phyloP scores from a whole-genome alignment of 30 jellyfish, hydroid and myxozoan species.

The Cassiopea andromeda region DNA sequence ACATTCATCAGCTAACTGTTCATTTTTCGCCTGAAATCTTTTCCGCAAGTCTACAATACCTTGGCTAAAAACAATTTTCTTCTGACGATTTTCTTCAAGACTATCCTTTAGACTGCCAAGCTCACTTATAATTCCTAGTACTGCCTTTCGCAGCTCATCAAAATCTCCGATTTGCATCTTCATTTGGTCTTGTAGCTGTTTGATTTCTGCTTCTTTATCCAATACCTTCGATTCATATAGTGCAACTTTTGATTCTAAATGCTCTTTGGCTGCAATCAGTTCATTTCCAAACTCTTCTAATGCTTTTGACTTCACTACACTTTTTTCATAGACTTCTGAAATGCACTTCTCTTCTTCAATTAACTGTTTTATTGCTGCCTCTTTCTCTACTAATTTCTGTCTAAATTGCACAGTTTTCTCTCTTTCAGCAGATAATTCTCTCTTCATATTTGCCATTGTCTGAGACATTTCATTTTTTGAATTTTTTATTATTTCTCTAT shows the following conservation, averaged over 20 bases:
- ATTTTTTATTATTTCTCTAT: not conserved
- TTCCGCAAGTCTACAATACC: slow-evolving; percentile 2
- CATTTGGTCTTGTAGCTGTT: not conserved
- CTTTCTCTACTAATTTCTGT: not conserved
- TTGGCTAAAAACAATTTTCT: not conserved
- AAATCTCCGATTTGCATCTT: not conserved
- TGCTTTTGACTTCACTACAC: slow-evolving; percentile 2
- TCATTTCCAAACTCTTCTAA: slow-evolving; percentile 27
- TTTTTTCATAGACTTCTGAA: slow-evolving; percentile 3
- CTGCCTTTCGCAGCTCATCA: not conserved
- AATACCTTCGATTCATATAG: not conserved
- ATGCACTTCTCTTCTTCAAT: not conserved
- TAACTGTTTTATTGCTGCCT: not conserved
- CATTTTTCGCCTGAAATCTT: not conserved
- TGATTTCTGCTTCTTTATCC: not conserved
- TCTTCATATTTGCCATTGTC: not conserved
- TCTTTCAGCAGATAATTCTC: not conserved
- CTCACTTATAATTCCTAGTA: not conserved
- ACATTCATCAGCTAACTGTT: slow-evolving; percentile 25
- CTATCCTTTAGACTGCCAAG: not conserved
- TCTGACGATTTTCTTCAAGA: not conserved
- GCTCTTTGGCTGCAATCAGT: not conserved
- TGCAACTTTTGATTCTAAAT: slow-evolving; percentile 8
- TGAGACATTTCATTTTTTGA: not conserved
- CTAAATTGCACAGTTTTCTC: not conserved